A percentile compares a stretch with the other conserved stretches of the same genome.
Evolutionary conservation across 2,888 invertebrate species (phyloP).

Genomic region (Aethes cnicana): DNA sequence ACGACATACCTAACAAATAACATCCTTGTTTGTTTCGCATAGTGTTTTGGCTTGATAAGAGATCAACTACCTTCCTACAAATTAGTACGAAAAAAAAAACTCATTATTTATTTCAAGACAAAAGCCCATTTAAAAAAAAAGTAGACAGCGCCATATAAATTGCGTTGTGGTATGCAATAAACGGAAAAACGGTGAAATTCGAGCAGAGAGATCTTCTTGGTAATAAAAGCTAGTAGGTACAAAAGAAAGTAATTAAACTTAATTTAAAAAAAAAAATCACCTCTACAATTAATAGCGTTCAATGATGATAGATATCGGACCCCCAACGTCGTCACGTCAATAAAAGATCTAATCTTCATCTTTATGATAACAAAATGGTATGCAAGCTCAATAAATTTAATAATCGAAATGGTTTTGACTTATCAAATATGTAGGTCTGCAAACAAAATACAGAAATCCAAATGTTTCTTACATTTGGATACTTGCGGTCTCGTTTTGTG

Average conservation of each 20-base stretch:
- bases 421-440: neutral
- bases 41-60: too few species aligned
- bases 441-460: neutral
- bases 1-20: slow-evolving; percentile 2
- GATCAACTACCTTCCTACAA: too few species aligned
- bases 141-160: too few species aligned
- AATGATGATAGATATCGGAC: slow-evolving; percentile 11
- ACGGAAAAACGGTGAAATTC: too few species aligned
- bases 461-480: neutral
- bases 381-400: neutral
- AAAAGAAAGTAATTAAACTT: too few species aligned
- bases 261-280: too few species aligned
- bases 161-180: too few species aligned
- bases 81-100: too few species aligned
- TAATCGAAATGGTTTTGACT: slow-evolving; percentile 15
- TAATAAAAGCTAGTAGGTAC: too few species aligned
- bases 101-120: neutral
- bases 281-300: neutral
- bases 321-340: neutral
- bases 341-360: slow-evolving; percentile 8
- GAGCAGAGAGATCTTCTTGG: too few species aligned
- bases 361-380: neutral
- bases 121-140: neutral
- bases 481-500: neutral
- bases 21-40: slow-evolving; percentile 11